Evolutionary conservation across 1,140 invertebrate species (phyloP).

Genomic region (Drosophila murphyi): DNA sequence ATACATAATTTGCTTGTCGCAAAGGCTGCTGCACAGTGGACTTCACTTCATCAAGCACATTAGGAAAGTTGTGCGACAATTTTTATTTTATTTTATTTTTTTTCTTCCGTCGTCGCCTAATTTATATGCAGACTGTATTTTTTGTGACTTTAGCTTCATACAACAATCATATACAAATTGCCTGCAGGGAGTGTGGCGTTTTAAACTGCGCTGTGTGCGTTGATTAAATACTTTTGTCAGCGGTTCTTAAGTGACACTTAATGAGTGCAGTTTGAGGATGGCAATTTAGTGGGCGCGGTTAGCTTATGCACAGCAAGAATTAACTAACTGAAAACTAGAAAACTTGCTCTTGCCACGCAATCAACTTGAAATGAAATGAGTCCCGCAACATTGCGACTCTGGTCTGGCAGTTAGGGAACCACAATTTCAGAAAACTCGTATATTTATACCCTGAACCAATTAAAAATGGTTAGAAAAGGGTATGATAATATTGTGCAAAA

Average conservation of each 20-base stretch:
- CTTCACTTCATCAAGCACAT: constrained; percentile 57
- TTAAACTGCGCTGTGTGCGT: constrained; percentile 39
- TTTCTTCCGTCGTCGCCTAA: constrained; percentile 15
- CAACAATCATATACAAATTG: constrained; percentile 35
- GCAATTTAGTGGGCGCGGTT: constrained; percentile 21
- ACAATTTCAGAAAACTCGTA: background rate
- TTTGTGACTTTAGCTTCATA: constrained; percentile 5
- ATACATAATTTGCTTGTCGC: constrained; percentile 21
- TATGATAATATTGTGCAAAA: too few relatives aligned
- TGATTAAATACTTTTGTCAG: constrained; percentile 68
- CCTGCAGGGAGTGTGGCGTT: too few relatives aligned
- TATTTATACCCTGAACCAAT: too few relatives aligned
- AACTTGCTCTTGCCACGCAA: background rate
- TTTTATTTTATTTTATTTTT: constrained; percentile 12
- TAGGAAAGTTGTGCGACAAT: constrained; percentile 55
- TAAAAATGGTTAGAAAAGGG: too few relatives aligned
- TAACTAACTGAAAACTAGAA: constrained; percentile 18
- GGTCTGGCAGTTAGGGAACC: constrained; percentile 10
- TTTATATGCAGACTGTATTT: constrained; percentile 62
- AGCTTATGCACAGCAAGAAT: constrained; percentile 1
- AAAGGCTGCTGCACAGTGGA: constrained; percentile 16
- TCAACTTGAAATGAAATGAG: constrained; percentile 17
- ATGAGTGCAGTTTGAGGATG: constrained; percentile 28
- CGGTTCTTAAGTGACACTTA: constrained; percentile 48
- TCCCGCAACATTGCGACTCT: constrained; percentile 8